phyloP scores from a whole-genome alignment of 2,797 vertebrate genomes.

The Kryptolebias ocellatus region DNA sequence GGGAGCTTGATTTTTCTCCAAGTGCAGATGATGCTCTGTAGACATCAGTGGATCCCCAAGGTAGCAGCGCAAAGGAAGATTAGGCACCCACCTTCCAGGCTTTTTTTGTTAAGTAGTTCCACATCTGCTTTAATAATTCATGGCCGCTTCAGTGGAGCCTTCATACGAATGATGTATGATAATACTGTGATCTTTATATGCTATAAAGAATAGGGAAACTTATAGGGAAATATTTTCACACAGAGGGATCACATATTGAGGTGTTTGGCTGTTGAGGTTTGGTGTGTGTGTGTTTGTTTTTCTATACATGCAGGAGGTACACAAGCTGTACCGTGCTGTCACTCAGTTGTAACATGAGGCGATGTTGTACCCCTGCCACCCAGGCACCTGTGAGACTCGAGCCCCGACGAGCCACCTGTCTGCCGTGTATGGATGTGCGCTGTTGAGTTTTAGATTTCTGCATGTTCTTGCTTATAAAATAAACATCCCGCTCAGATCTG shows the following conservation, averaged over 20 bases:
- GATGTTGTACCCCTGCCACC: slow-evolving; percentile 60
- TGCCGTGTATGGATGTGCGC: slow-evolving; percentile 23
- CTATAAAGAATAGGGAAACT: slow-evolving; percentile 41
- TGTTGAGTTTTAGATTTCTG: slow-evolving; percentile 27
- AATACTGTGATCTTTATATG: slow-evolving; percentile 60
- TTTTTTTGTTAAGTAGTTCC: slow-evolving; percentile 75
- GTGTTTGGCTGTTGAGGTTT: slow-evolving; percentile 14
- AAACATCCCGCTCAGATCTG: slow-evolving; percentile 65
- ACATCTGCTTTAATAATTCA: slow-evolving; percentile 80
- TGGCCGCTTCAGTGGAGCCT: slow-evolving; percentile 48
- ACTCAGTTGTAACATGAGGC: slow-evolving; percentile 70
- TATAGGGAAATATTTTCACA: slow-evolving; percentile 35
- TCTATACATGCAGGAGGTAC: slow-evolving; percentile 12
- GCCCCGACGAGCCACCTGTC: slow-evolving; percentile 66
- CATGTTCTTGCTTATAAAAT: slow-evolving; percentile 67
- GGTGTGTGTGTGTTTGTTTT: slow-evolving; percentile 15
- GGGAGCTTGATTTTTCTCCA: slow-evolving; percentile 43
- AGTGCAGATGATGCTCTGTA: slow-evolving; percentile 60
- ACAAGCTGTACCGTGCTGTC: slow-evolving; percentile 51
- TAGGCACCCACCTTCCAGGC: slow-evolving; percentile 69
- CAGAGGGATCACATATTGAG: slow-evolving; percentile 43
- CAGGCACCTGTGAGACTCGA: slow-evolving; percentile 52
- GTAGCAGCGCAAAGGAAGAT: slow-evolving; percentile 75
- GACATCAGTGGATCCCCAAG: slow-evolving; percentile 63
- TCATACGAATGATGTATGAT: slow-evolving; percentile 53